Evolutionary conservation across 1,140 invertebrate genomes (phyloP).

Genomic region (Saccostrea glomerata): DNA sequence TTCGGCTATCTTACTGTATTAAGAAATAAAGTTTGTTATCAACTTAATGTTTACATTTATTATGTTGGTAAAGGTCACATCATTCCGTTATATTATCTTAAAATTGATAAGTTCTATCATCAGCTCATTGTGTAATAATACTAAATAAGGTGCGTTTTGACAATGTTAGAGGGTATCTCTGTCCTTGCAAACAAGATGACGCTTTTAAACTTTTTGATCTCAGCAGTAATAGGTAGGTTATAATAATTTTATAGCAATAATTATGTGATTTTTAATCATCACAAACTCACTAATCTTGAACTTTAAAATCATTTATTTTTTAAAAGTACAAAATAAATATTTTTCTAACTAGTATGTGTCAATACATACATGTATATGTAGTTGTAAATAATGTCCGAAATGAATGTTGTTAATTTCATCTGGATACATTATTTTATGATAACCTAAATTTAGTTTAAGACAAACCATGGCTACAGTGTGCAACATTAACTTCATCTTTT

Average conservation of each 20-base stretch:
- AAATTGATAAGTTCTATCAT: not conserved
- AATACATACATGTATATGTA: too few relatives aligned
- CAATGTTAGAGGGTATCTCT: not conserved
- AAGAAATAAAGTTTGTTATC: too few relatives aligned
- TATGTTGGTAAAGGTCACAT: not conserved
- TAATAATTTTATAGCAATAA: not conserved
- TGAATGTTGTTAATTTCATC: too few relatives aligned
- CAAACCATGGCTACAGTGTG: too few relatives aligned
- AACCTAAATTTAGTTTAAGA: too few relatives aligned
- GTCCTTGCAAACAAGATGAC: not conserved
- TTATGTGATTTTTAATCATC: not conserved
- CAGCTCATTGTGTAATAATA: not conserved
- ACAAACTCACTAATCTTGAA: not conserved
- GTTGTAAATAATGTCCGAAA: too few relatives aligned
- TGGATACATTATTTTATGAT: too few relatives aligned
- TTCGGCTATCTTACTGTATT: too few relatives aligned
- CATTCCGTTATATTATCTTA: not conserved
- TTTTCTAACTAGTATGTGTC: too few relatives aligned
- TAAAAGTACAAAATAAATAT: too few relatives aligned
- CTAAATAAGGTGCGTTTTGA: not conserved
- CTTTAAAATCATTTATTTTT: too few relatives aligned
- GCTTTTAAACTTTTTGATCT: not conserved
- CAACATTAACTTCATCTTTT: too few relatives aligned
- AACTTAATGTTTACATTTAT: not conserved
- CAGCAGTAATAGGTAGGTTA: not conserved